These are phyloP conservation scores for Sthenelais limicola DNA, from an alignment of 2,888 invertebrate species.

Conservation along the genomic window DNA sequence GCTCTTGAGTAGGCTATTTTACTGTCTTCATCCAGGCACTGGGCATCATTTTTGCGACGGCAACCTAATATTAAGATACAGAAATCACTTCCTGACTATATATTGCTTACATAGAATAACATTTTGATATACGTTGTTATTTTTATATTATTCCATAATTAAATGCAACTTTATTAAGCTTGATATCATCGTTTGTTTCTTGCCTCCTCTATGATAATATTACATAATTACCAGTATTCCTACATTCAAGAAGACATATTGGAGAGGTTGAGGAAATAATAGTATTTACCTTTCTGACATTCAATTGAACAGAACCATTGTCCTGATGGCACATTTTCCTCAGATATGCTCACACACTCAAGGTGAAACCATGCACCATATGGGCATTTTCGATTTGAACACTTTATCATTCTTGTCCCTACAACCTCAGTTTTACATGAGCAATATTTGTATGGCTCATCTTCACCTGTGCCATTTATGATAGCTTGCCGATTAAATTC, in stretches of 20 bases:
- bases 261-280: neutral
- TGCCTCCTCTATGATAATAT: neutral
- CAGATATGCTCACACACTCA: neutral
- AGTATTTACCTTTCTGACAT: neutral
- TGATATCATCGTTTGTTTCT: no score
- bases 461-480: neutral
- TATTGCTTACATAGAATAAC: no score
- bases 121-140: no score
- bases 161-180: no score
- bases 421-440: neutral
- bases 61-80: neutral
- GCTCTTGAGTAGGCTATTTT: slow-evolving; percentile 5
- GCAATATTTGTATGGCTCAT: neutral
- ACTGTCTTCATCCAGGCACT: neutral
- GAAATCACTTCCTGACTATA: no score
- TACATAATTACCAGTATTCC: neutral
- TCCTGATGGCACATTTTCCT: neutral
- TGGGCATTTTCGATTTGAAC: neutral
- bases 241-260: neutral
- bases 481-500: neutral
- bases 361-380: slow-evolving; percentile 9
- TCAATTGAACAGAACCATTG: slow-evolving; percentile 34
- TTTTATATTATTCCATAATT: no score
- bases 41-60: neutral
- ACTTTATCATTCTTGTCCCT: neutral